Conservation (phyloP, 2,797 vertebrate species). For the Acanthornis magna region DNA sequence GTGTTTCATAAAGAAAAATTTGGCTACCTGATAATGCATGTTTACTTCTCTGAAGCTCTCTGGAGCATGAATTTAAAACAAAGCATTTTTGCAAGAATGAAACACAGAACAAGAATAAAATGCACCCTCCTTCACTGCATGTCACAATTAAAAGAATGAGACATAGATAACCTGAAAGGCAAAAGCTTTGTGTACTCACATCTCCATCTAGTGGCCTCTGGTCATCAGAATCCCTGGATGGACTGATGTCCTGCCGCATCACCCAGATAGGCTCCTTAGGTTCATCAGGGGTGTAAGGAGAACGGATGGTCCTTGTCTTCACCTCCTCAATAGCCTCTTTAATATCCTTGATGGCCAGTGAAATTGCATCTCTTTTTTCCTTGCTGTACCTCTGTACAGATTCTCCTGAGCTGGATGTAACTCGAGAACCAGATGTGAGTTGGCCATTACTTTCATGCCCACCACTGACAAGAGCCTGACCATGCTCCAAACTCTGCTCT, state of each 20-base stretch:
- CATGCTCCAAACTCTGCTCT: slow-evolving; percentile 74
- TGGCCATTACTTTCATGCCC: slow-evolving; percentile 68
- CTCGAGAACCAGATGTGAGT: slow-evolving; percentile 44
- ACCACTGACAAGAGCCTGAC: slow-evolving; percentile 34
- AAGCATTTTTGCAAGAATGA: background rate
- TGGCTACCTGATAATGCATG: background rate
- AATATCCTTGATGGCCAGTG: slow-evolving; percentile 96
- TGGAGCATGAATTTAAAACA: background rate
- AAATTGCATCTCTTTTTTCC: slow-evolving; percentile 93
- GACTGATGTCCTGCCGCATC: slow-evolving; percentile 96
- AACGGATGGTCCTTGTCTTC: slow-evolving; percentile 94
- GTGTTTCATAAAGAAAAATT: background rate
- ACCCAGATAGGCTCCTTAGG: slow-evolving; percentile 98
- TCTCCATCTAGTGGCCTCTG: slow-evolving; percentile 85
- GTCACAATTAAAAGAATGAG: background rate
- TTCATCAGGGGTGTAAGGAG: slow-evolving; percentile 95
- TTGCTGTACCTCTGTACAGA: slow-evolving; percentile 81
- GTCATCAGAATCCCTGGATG: slow-evolving; percentile 85
- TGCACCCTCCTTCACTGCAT: background rate
- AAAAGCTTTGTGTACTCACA: slow-evolving; percentile 79
- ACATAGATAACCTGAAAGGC: background rate
- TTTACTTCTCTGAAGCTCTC: background rate
- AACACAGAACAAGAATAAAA: background rate
- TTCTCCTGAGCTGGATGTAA: slow-evolving; percentile 25
- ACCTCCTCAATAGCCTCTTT: slow-evolving; percentile 98